Percentiles rank a stretch among this genome's conserved stretches.
Conservation (phyloP, 2,113 vertebrate genomes). For the Nansenia antarctica region DNA sequence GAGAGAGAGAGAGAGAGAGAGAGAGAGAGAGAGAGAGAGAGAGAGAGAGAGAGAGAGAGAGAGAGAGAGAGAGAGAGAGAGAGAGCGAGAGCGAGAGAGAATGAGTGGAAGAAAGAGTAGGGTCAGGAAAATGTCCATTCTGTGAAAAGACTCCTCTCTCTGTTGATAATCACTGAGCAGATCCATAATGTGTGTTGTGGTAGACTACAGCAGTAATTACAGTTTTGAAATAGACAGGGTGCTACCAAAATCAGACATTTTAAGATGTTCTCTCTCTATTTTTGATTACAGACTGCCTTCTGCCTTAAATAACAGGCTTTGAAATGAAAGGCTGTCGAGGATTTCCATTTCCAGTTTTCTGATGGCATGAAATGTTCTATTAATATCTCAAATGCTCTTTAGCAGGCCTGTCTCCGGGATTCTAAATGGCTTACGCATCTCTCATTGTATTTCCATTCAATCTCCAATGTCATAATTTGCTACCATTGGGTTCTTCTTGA, state of each 20-base stretch:
- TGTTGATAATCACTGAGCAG: constrained; percentile 76
- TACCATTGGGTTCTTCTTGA: constrained; percentile 75
- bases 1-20: neutral
- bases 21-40: neutral
- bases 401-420: constrained; percentile 79
- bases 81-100: too few species aligned
- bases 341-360: constrained; percentile 72
- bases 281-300: constrained; percentile 87
- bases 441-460: constrained; percentile 79
- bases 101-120: neutral
- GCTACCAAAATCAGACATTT: constrained; percentile 81
- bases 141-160: constrained; percentile 44
- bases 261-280: constrained; percentile 74
- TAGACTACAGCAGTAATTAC: constrained; percentile 84
- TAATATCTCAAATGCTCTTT: constrained; percentile 87
- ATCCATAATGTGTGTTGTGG: constrained; percentile 82
- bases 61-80: too few species aligned
- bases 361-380: constrained; percentile 86
- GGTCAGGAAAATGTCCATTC: constrained; percentile 13
- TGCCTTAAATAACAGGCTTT: constrained; percentile 88
- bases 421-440: constrained; percentile 77
- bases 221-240: constrained; percentile 83
- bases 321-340: constrained; percentile 87
- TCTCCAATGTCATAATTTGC: constrained; percentile 81
- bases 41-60: neutral